Evolutionary conservation across 1,140 invertebrate genomes (phyloP), one percentile per base, ranked within the genome.

Genomic region (Augochlora pura): DNA sequence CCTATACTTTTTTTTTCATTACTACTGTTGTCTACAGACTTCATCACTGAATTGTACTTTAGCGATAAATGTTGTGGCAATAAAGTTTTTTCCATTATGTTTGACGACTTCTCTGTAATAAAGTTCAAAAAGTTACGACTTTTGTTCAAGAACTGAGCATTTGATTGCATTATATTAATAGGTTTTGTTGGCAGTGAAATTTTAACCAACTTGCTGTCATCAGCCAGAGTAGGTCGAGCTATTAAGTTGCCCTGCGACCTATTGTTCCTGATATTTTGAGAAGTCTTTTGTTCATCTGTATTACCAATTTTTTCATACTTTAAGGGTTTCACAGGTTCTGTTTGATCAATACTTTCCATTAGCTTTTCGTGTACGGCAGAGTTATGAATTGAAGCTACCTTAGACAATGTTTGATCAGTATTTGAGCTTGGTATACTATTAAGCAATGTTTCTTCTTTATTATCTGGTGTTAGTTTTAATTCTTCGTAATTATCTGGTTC

Each of bases 41-140:
- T 90, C 39, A 86, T 32, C 6, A 81, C 32, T 10, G 76, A 76
- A 66, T 86, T 86, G 62, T 91, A 89, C 67, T 82, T 88, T 42
- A 82, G 77, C 7, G 83, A 69, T 25, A 91, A 71, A 79, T 90
- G 80, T 38, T 91, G 92, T 14, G 91, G 91, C 63, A 93, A 76
- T 9, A 92, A 77, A 12, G 90, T 88, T 82, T 90, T 93, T n/a
- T 93, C 92, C 91, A 93, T 92, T 1, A 93, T 93, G 21, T 92
- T 92, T 16, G 91, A 91, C 4, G 92, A 93, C 52, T 93, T 93
- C 57, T 93, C 92, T 21, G 90, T 93, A n/a, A 93, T 93, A 23
- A 92, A 92, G 39, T 92, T 91, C 6, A 91, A 80, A 68, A 92
- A 91, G 59, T 92, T 88, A 0, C 88, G 88, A 82, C 90, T 91